These are phyloP conservation scores for Acronicta leporina DNA, from an alignment of 2,888 invertebrate species.

Conservation along the genomic window DNA sequence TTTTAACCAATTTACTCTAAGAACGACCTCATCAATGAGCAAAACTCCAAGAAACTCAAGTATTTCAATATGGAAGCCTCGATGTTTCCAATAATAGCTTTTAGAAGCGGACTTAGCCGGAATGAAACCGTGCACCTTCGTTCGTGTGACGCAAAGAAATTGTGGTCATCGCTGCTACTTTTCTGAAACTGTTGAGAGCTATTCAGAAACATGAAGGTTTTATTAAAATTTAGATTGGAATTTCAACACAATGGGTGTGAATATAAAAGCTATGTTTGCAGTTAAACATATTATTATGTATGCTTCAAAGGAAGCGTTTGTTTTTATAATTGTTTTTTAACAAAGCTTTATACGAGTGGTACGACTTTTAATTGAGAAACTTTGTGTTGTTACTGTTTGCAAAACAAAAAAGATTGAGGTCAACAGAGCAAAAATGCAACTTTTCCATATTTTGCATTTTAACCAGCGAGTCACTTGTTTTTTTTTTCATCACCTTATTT, in stretches of 20 bases:
- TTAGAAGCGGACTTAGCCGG: slow-evolving; percentile 33
- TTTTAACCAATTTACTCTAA: slow-evolving; percentile 11
- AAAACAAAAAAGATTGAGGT: too few relatives aligned
- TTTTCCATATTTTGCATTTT: too few relatives aligned
- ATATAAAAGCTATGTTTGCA: slow-evolving; percentile 4
- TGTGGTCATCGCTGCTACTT: slow-evolving; percentile 51
- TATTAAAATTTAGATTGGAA: slow-evolving; percentile 49
- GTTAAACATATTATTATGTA: slow-evolving; percentile 7
- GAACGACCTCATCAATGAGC: slow-evolving; percentile 20
- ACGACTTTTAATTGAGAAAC: slow-evolving; percentile 3
- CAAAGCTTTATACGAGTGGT: slow-evolving; percentile 25
- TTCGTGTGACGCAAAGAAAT: slow-evolving; percentile 45
- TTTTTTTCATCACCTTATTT: too few relatives aligned
- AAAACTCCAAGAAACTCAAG: slow-evolving; percentile 31
- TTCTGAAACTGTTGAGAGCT: slow-evolving; percentile 44
- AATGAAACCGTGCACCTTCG: slow-evolving; percentile 44
- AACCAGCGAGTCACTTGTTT: too few relatives aligned
- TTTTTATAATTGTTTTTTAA: slow-evolving; percentile 38
- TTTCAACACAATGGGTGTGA: slow-evolving; percentile 16
- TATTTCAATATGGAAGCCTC: slow-evolving; percentile 51
- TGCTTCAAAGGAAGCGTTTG: slow-evolving; percentile 8
- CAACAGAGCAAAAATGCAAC: too few relatives aligned
- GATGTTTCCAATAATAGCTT: slow-evolving; percentile 55
- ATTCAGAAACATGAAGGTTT: slow-evolving; percentile 36
- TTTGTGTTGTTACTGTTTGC: too few relatives aligned